Percentiles rank a stretch among this genome's conserved stretches.
These are phyloP conservation scores for Aporrectodea caliginosa DNA, from an alignment of 1,140 invertebrate genomes.

Conservation along the genomic window DNA sequence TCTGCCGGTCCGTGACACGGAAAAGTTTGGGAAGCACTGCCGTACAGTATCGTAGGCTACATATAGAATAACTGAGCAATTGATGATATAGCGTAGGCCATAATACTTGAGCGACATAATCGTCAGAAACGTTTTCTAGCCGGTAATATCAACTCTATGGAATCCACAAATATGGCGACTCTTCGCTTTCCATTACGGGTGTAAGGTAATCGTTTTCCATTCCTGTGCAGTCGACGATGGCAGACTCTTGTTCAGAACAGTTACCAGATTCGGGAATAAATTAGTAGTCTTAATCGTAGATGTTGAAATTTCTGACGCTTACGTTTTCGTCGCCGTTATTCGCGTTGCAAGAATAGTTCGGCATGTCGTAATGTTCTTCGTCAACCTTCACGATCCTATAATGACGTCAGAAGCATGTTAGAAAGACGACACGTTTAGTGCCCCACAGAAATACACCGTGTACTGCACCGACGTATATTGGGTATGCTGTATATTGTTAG, in stretches of 20 bases:
- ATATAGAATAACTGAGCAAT: too few relatives aligned
- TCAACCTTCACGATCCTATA: too few relatives aligned
- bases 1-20: background rate
- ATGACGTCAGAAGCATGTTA: background rate
- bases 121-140: background rate
- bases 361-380: too few relatives aligned
- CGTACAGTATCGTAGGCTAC: background rate
- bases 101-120: background rate
- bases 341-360: too few relatives aligned
- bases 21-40: background rate
- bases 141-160: background rate
- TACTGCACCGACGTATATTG: too few relatives aligned
- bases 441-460: too few relatives aligned
- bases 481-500: too few relatives aligned
- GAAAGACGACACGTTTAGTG: too few relatives aligned
- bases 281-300: background rate
- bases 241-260: background rate
- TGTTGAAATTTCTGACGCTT: background rate
- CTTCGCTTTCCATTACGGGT: background rate
- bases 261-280: background rate
- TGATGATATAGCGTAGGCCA: too few relatives aligned
- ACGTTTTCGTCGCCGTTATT: background rate
- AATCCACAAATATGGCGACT: background rate
- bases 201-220: background rate
- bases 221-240: background rate